Conservation (phyloP, 2,113 vertebrate genomes). For the Erythrocercus mccallii region DNA sequence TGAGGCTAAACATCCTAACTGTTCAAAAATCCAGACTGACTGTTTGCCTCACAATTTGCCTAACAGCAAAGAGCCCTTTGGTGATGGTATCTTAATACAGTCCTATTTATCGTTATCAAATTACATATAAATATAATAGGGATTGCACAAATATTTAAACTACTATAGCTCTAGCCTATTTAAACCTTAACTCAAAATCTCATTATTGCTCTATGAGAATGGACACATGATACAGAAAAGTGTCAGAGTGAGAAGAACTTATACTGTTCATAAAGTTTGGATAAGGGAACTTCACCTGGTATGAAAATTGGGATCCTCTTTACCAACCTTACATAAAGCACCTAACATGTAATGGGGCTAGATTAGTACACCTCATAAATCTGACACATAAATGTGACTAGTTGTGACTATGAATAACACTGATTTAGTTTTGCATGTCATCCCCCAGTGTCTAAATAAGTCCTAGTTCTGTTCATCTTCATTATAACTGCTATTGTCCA, state of each 20-base stretch:
- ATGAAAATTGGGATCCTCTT: slow-evolving; percentile 1
- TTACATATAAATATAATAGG: not conserved
- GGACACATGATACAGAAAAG: not conserved
- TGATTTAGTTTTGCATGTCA: slow-evolving; percentile 46
- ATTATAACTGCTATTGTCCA: slow-evolving; percentile 32
- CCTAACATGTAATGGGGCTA: not conserved
- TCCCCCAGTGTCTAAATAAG: slow-evolving; percentile 56
- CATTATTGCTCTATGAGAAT: not conserved
- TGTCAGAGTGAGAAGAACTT: not conserved
- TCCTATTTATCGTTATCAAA: not conserved
- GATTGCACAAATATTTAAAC: not conserved
- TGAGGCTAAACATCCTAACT: not conserved
- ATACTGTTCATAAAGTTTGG: not conserved
- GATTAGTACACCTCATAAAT: slow-evolving; percentile 38
- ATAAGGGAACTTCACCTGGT: not conserved
- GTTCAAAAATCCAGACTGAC: not conserved
- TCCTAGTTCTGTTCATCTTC: slow-evolving; percentile 57
- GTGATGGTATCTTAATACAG: not conserved
- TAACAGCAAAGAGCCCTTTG: not conserved
- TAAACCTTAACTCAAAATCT: not conserved
- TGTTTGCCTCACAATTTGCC: not conserved
- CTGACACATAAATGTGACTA: slow-evolving; percentile 24
- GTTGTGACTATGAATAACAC: slow-evolving; percentile 35
- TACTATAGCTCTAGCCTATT: not conserved
- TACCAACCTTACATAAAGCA: slow-evolving; percentile 38